Evolutionary conservation across 1,140 invertebrate species (phyloP).

Genomic region (Belonocnema kinseyi): DNA sequence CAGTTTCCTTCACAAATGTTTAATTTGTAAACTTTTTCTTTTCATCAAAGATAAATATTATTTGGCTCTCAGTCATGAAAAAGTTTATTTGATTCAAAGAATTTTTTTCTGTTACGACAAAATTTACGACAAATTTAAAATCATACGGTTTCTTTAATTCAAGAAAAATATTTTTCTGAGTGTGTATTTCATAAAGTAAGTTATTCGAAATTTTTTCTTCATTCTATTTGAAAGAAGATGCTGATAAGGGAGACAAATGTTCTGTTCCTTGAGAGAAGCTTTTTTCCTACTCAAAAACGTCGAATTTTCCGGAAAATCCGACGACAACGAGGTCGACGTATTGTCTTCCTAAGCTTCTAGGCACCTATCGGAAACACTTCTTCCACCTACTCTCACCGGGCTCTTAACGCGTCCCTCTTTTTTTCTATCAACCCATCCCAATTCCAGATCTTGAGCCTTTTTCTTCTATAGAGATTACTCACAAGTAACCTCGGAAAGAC

Average conservation of each 20-base stretch:
- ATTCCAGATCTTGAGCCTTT: background rate
- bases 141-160: too few relatives aligned
- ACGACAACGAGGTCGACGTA: slow-evolving; percentile 19
- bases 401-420: slow-evolving; percentile 21
- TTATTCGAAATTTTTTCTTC: background rate
- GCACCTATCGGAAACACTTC: slow-evolving; percentile 20
- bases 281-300: background rate
- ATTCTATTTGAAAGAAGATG: background rate
- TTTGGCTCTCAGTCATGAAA: too few relatives aligned
- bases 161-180: too few relatives aligned
- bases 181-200: too few relatives aligned
- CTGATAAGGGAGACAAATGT: background rate
- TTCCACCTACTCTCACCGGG: slow-evolving; percentile 13
- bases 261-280: slow-evolving; percentile 1
- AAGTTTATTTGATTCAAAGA: too few relatives aligned
- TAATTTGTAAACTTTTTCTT: too few relatives aligned
- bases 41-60: too few relatives aligned
- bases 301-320: slow-evolving; percentile 7
- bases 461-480: background rate
- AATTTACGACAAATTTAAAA: too few relatives aligned
- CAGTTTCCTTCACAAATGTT: too few relatives aligned
- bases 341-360: slow-evolving; percentile 24
- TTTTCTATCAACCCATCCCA: slow-evolving; percentile 4
- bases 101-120: background rate
- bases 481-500: background rate